These are phyloP conservation scores for Macrotrachela quadricornifera DNA, from an alignment of 1,140 invertebrate species.

Conservation along the genomic window DNA sequence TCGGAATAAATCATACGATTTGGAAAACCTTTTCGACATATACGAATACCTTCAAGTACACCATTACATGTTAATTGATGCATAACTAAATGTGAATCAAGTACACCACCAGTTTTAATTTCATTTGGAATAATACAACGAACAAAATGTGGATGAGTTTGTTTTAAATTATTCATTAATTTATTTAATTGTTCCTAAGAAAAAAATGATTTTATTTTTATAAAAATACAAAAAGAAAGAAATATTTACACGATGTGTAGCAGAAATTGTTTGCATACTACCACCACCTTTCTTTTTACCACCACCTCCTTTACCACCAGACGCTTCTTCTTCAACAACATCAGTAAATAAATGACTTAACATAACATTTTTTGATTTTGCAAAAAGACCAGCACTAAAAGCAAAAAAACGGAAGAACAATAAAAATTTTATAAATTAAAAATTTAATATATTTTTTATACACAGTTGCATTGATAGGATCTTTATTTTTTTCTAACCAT, in stretches of 20 bases:
- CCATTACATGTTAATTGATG: slow-evolving; percentile 99
- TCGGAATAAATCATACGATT: slow-evolving; percentile 99
- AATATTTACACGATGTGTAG: slow-evolving; percentile 41
- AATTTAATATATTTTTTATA: too few relatives aligned
- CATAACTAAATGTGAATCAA: slow-evolving; percentile 88
- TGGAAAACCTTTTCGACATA: slow-evolving; percentile 99
- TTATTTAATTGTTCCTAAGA: slow-evolving; percentile 67
- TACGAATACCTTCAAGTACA: slow-evolving; percentile 99
- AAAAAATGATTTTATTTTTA: too few relatives aligned
- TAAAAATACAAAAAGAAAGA: too few relatives aligned
- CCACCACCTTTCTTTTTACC: slow-evolving; percentile 73
- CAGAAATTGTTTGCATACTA: slow-evolving; percentile 80
- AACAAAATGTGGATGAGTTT: slow-evolving; percentile 92
- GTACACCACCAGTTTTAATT: slow-evolving; percentile 80
- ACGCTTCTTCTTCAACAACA: too few relatives aligned
- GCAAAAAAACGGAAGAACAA: background rate
- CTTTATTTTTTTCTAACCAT: slow-evolving; percentile 99
- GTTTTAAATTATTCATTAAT: slow-evolving; percentile 81
- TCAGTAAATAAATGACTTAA: too few relatives aligned
- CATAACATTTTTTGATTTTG: too few relatives aligned
- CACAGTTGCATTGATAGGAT: slow-evolving; percentile 93
- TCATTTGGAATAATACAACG: slow-evolving; percentile 99
- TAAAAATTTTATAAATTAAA: background rate
- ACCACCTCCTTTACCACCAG: slow-evolving; percentile 11
- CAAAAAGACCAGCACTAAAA: background rate